A percentile compares a stretch with the other conserved stretches of the same genome.
phyloP scores from a whole-genome alignment of 2,797 vertebrate genomes.

The Nannoperca obscura region DNA sequence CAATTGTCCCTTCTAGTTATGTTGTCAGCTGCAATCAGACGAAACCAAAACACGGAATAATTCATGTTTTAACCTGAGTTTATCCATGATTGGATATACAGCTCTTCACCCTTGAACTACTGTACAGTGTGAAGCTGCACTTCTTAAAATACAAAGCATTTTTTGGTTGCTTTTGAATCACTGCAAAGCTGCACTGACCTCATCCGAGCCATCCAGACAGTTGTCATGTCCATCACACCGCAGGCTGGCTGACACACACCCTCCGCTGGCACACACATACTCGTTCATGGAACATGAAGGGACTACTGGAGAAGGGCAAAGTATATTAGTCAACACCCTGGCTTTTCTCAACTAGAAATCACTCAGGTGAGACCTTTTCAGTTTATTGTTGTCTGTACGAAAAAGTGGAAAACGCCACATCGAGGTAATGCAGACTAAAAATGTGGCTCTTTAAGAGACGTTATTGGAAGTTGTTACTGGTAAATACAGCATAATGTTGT shows the following conservation, averaged over 20 bases:
- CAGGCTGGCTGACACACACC: slow-evolving; percentile 93
- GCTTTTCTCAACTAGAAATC: slow-evolving; percentile 3
- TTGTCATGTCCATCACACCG: slow-evolving; percentile 95
- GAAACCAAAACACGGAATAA: slow-evolving; percentile 13
- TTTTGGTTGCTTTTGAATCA: slow-evolving; percentile 14
- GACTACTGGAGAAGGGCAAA: slow-evolving; percentile 81
- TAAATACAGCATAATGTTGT: slow-evolving; percentile 11
- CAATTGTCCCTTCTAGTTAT: neutral
- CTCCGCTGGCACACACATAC: slow-evolving; percentile 93
- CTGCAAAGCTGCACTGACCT: slow-evolving; percentile 85
- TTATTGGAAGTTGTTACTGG: neutral
- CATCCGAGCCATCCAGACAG: slow-evolving; percentile 96
- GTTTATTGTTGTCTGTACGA: neutral
- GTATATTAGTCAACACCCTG: slow-evolving; percentile 5
- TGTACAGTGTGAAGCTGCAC: neutral
- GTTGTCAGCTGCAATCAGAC: slow-evolving; percentile 36
- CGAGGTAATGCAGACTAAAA: neutral
- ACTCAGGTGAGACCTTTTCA: slow-evolving; percentile 4
- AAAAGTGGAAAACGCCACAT: slow-evolving; percentile 4
- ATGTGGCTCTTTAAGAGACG: neutral
- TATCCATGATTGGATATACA: slow-evolving; percentile 2
- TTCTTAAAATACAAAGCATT: neutral
- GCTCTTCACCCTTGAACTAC: neutral
- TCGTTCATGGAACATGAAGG: slow-evolving; percentile 95
- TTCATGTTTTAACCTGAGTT: neutral